Percentiles rank a stretch among this genome's conserved stretches.
Conservation (phyloP, 2,113 vertebrate genomes). For the Tenrec ecaudatus region DNA sequence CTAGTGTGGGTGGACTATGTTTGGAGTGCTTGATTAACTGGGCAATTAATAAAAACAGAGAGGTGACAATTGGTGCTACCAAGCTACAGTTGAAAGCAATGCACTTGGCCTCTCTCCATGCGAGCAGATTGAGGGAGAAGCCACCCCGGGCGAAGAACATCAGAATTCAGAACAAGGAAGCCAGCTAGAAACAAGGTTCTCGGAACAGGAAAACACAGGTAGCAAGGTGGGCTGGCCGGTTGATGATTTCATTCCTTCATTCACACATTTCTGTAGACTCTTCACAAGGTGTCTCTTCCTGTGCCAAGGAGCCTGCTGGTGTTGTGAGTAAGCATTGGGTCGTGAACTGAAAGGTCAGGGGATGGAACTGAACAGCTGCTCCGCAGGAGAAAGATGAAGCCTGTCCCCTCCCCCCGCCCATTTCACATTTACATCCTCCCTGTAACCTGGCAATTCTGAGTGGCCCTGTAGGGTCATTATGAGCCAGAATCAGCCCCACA, state of each 20-base stretch:
- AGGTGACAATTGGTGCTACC: slow-evolving; percentile 71
- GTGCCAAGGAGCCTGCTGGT: no score
- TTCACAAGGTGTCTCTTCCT: neutral
- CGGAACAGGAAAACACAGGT: neutral
- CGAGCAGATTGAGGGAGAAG: slow-evolving; percentile 61
- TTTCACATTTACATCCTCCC: no score
- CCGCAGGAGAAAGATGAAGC: no score
- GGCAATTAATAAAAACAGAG: slow-evolving; percentile 72
- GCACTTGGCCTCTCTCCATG: slow-evolving; percentile 66
- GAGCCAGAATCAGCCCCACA: no score
- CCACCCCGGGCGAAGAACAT: slow-evolving; percentile 45
- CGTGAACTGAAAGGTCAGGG: no score
- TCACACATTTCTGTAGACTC: neutral
- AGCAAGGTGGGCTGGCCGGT: neutral
- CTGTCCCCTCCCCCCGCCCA: no score
- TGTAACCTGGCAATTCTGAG: no score
- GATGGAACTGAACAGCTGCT: no score
- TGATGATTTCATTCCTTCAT: neutral
- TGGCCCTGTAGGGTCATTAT: no score
- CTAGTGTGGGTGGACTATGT: slow-evolving; percentile 45
- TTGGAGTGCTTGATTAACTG: slow-evolving; percentile 74
- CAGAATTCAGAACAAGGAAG: neutral
- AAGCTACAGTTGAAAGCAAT: neutral
- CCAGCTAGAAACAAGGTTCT: slow-evolving; percentile 10
- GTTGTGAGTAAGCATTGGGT: no score